phyloP scores from a whole-genome alignment of 2,888 invertebrate genomes.

The Eueremaeus valkanovi region DNA sequence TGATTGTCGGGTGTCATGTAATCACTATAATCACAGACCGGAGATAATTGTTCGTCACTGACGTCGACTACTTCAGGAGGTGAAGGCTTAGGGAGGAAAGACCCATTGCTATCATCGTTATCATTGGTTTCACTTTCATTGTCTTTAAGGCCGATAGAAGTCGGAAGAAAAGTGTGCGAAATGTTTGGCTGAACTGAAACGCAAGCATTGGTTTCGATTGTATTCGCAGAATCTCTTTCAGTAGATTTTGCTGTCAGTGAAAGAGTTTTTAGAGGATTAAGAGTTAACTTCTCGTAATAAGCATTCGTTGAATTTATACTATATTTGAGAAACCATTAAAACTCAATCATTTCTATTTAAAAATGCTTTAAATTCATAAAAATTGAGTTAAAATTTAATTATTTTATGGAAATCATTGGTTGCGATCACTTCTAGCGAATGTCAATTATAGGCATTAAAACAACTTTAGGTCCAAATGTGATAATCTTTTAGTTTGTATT shows the following conservation, averaged over 20 bases:
- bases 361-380: too few species aligned
- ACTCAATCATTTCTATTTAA: too few species aligned
- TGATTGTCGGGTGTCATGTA: conserved; percentile 32
- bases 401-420: too few species aligned
- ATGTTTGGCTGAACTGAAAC: not conserved
- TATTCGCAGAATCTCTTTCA: not conserved
- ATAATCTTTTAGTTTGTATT: not conserved
- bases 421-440: not conserved
- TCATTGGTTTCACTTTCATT: conserved; percentile 17
- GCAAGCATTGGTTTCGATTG: not conserved
- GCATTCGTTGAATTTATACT: too few species aligned
- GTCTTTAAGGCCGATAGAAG: conserved; percentile 1
- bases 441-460: conserved; percentile 14
- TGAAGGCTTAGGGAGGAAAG: conserved; percentile 27
- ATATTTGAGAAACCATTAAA: too few species aligned
- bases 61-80: conserved; percentile 38
- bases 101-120: conserved; percentile 25
- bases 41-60: conserved; percentile 35
- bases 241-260: conserved; percentile 21
- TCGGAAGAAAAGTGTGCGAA: conserved; percentile 23
- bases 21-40: conserved; percentile 35
- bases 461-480: too few species aligned
- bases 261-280: conserved; percentile 18
- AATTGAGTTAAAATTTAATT: too few species aligned
- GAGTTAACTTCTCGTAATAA: too few species aligned